A percentile compares a stretch with the other conserved stretches of the same genome.
Conservation (phyloP, 2,113 vertebrate species). For the Symphodus melops region DNA sequence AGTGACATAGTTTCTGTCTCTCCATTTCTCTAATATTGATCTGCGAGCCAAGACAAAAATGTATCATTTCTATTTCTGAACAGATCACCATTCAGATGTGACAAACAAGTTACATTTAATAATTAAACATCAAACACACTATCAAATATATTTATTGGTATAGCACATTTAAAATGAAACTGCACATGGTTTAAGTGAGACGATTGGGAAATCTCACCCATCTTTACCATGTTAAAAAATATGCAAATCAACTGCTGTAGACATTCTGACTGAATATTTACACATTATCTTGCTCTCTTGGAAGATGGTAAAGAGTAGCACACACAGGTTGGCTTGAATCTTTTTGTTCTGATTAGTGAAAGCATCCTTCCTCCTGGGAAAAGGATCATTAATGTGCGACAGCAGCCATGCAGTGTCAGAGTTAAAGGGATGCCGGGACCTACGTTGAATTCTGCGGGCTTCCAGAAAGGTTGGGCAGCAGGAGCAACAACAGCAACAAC, state of each 20-base stretch:
- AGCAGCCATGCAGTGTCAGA: slow-evolving; percentile 72
- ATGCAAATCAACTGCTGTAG: background rate
- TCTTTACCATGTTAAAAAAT: slow-evolving; percentile 10
- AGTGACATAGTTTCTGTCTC: slow-evolving; percentile 6
- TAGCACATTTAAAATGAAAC: no score
- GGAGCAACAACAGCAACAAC: slow-evolving; percentile 76
- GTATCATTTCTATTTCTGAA: slow-evolving; percentile 20
- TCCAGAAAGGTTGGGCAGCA: slow-evolving; percentile 82
- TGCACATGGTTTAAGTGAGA: background rate
- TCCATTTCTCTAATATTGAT: slow-evolving; percentile 16
- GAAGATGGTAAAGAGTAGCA: background rate
- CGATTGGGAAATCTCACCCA: slow-evolving; percentile 15
- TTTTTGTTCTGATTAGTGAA: slow-evolving; percentile 38
- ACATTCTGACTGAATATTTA: slow-evolving; percentile 10
- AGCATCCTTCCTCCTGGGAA: slow-evolving; percentile 49
- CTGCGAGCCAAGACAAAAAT: background rate
- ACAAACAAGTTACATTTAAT: slow-evolving; percentile 35
- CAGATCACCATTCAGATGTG: background rate
- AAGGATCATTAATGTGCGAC: slow-evolving; percentile 52
- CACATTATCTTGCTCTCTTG: no score
- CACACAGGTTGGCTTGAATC: slow-evolving; percentile 13
- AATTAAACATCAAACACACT: slow-evolving; percentile 33
- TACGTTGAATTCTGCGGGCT: slow-evolving; percentile 85
- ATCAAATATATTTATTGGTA: background rate
- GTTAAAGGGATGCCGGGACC: slow-evolving; percentile 75